Percentiles rank a stretch among this genome's conserved stretches.
Evolutionary conservation across 2,888 invertebrate genomes (phyloP).

Genomic region (Callinectes sapidus): DNA sequence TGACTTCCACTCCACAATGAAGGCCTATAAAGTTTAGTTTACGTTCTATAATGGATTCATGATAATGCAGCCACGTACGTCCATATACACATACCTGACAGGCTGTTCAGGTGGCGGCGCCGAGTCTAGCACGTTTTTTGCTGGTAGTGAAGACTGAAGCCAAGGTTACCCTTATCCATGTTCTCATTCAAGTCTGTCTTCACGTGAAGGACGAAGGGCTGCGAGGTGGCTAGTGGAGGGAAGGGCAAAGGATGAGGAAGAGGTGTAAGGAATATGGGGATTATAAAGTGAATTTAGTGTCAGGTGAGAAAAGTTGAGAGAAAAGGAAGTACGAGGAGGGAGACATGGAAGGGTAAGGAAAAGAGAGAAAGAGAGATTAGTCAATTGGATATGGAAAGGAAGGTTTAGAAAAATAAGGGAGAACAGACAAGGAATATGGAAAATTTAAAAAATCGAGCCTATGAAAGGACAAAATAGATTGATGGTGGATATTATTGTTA

Average conservation of each 20-base stretch:
- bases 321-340: neutral
- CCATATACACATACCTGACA: neutral
- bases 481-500: neutral
- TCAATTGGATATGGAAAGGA: no score
- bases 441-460: neutral
- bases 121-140: constrained; percentile 77
- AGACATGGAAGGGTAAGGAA: neutral
- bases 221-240: constrained; percentile 78
- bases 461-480: no score
- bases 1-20: neutral
- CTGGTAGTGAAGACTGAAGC: constrained; percentile 84
- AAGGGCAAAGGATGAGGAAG: neutral
- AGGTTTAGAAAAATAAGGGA: no score
- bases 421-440: neutral
- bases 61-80: neutral
- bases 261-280: neutral
- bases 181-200: constrained; percentile 82
- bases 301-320: neutral
- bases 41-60: no score
- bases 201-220: constrained; percentile 85
- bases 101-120: neutral
- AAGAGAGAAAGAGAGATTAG: neutral
- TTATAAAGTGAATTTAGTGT: neutral
- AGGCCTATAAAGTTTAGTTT: neutral
- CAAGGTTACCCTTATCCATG: constrained; percentile 84